phyloP scores from a whole-genome alignment of 2,888 invertebrate genomes.

The Sipunculus nudus region DNA sequence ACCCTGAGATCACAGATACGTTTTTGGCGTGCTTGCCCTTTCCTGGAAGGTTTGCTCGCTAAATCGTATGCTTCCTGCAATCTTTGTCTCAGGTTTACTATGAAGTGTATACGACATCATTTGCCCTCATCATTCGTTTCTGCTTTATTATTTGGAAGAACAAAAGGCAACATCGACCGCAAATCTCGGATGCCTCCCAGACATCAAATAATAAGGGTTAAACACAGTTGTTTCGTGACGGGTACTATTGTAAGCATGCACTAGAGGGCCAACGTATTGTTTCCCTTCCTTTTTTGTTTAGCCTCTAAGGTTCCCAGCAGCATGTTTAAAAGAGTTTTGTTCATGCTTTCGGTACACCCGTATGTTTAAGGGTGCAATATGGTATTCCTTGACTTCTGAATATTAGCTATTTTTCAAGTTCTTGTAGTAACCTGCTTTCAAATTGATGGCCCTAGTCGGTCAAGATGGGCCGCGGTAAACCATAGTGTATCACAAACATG shows the following conservation, averaged over 20 bases:
- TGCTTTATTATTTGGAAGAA: too few relatives aligned
- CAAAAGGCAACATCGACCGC: too few relatives aligned
- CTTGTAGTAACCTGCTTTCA: neutral
- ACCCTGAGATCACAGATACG: too few relatives aligned
- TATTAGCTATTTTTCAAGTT: neutral
- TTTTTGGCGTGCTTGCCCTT: too few relatives aligned
- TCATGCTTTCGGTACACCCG: slow-evolving; percentile 40
- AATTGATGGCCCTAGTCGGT: slow-evolving; percentile 7
- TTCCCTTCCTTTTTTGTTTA: slow-evolving; percentile 34
- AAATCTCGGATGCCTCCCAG: slow-evolving; percentile 4
- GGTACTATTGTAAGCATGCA: slow-evolving; percentile 23
- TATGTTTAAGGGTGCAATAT: slow-evolving; percentile 27
- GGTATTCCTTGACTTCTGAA: slow-evolving; percentile 7
- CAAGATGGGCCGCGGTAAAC: slow-evolving; percentile 13
- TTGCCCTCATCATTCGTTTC: too few relatives aligned
- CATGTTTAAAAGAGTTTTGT: slow-evolving; percentile 35
- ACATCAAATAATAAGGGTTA: slow-evolving; percentile 7
- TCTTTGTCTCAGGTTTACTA: too few relatives aligned
- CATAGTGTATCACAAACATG: slow-evolving; percentile 27
- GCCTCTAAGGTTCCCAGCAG: slow-evolving; percentile 26
- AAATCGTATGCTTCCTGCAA: too few relatives aligned
- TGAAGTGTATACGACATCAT: too few relatives aligned
- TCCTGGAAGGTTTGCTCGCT: too few relatives aligned
- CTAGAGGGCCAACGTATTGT: slow-evolving; percentile 25
- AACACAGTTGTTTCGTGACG: slow-evolving; percentile 1